Evolutionary conservation across 2,888 invertebrate species (phyloP).

Genomic region (Hydraecia micacea): DNA sequence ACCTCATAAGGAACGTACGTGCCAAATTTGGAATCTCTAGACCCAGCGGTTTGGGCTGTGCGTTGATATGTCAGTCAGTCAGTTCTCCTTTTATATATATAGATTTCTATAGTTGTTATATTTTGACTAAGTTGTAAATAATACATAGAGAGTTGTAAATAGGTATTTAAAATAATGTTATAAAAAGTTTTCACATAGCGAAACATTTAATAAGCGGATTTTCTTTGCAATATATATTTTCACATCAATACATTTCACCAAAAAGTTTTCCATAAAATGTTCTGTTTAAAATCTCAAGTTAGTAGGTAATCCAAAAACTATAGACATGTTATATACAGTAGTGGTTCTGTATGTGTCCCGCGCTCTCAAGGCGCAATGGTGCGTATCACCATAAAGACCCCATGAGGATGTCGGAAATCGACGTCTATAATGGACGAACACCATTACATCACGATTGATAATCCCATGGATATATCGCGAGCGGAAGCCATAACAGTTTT

Average conservation of each 20-base stretch:
- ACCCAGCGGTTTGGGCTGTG: too few species aligned
- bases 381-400: slow-evolving; percentile 88
- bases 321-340: slow-evolving; percentile 66
- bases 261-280: slow-evolving; percentile 1
- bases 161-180: background rate
- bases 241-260: background rate
- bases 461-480: slow-evolving; percentile 87
- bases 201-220: slow-evolving; percentile 19
- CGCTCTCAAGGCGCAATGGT: slow-evolving; percentile 83
- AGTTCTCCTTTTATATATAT: too few species aligned
- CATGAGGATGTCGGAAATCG: slow-evolving; percentile 87
- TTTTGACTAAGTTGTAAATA: background rate
- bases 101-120: background rate
- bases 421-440: slow-evolving; percentile 88
- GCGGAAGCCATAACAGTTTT: slow-evolving; percentile 90
- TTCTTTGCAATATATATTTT: slow-evolving; percentile 22
- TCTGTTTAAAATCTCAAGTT: slow-evolving; percentile 12
- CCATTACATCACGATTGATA: slow-evolving; percentile 90
- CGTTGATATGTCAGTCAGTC: too few species aligned
- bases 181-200: background rate
- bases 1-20: too few species aligned
- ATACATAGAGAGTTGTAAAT: background rate
- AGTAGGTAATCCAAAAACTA: slow-evolving; percentile 52
- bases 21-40: too few species aligned
- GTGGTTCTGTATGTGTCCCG: slow-evolving; percentile 76